A percentile compares a stretch with the other conserved stretches of the same genome.
These are phyloP conservation scores for Camelus bactrianus DNA, from an alignment of 2,113 vertebrate species.

Conservation along the genomic window DNA sequence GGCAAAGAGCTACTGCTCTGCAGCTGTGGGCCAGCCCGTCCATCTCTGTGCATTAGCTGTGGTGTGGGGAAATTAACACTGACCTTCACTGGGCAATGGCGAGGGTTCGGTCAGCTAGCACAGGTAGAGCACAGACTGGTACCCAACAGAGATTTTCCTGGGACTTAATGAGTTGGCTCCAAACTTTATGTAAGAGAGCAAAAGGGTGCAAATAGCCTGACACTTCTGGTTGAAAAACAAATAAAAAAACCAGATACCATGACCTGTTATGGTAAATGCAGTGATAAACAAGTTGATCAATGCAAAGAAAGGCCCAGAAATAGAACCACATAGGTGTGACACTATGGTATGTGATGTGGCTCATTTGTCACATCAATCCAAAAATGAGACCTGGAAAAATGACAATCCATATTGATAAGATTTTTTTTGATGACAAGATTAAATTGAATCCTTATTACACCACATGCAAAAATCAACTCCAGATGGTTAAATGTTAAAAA, in stretches of 20 bases:
- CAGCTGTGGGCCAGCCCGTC: background rate
- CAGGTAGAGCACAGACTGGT: background rate
- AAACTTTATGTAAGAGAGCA: background rate
- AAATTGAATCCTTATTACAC: background rate
- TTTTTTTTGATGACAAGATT: background rate
- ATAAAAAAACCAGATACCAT: background rate
- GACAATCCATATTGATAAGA: background rate
- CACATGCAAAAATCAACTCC: background rate
- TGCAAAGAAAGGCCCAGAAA: background rate
- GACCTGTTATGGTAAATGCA: background rate
- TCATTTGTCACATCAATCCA: background rate
- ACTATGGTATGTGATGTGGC: rapidly evolving
- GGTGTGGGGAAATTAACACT: rapidly evolving
- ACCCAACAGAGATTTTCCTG: background rate
- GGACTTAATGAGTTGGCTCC: background rate
- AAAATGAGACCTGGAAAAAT: background rate
- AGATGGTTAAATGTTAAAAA: background rate
- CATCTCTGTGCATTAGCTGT: background rate
- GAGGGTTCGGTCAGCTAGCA: background rate
- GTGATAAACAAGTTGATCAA: background rate
- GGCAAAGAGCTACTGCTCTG: background rate
- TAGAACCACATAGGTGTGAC: background rate
- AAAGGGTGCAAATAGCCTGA: background rate
- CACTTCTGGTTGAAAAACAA: background rate
- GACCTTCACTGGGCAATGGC: rapidly evolving